Evolutionary conservation across 2,113 vertebrate genomes (phyloP), one percentile per base, ranked within the genome.

Genomic region (Hyla sarda): DNA sequence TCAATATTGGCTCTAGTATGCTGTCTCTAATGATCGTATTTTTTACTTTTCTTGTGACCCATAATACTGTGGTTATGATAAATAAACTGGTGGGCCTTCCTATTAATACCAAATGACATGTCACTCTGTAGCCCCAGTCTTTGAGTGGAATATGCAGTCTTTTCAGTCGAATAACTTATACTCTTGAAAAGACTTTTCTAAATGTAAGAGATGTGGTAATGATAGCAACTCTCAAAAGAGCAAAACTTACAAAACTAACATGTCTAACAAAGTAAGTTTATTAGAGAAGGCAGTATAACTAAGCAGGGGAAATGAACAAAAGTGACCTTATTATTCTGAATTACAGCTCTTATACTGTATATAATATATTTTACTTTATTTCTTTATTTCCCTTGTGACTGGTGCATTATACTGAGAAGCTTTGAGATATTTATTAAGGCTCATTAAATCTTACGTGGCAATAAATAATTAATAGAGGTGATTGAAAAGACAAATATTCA

Each of bases 401-500:
- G 11, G 62, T 67, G 60, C 54, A 79, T 54, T 79, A 54, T 54
- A 71, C 45, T 21, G 62, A 79, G 71, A 71, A 79, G 75, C 52
- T 69, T 56, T 79, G 45, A 65, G 32, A 79, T 52, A 78, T 85
- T 78, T 50, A 69, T 85, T 78, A 85, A 37, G 47, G 65, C 77
- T 85, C 75, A 85, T 85, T 85, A 79, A 79, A 76, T 79, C 60
- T 69, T 41, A 71, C 84, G 71, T 23, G 16, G 47, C 30, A n/a
- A 71, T 85, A 71, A 69, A 85, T 85, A 79, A 79, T 85, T 85
- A 85, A 83, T 71, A 87, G 62, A 58, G 58, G 82, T 83, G 60
- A 77, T 52, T 79, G 60, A 76, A 75, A 82, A 85, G 74, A 87
- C 71, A 89, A 83, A 73, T 25, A 2, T 75, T 74, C n/a, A 47